Percentiles rank a stretch among this genome's conserved stretches.
These are phyloP conservation scores for Acridotheres tristis DNA, from an alignment of 2,797 vertebrate species.

Conservation along the genomic window DNA sequence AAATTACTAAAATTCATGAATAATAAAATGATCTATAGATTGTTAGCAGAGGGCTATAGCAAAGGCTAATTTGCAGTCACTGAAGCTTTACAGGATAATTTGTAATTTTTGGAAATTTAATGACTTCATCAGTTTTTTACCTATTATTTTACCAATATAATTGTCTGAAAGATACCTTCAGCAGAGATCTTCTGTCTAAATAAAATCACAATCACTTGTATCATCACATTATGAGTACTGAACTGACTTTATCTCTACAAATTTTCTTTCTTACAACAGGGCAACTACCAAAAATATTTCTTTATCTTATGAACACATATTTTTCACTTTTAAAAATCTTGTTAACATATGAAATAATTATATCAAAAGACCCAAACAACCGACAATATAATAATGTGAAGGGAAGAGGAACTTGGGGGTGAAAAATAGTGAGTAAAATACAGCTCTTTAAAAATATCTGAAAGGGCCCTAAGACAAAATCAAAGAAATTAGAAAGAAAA, in stretches of 20 bases:
- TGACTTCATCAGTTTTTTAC: constrained; percentile 80
- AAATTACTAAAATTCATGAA: constrained; percentile 84
- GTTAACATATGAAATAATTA: background rate
- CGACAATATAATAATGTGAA: background rate
- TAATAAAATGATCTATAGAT: constrained; percentile 85
- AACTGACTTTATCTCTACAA: background rate
- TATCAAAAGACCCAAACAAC: background rate
- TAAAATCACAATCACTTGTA: constrained; percentile 32
- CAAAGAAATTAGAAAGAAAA: background rate
- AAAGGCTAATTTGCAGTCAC: constrained; percentile 81
- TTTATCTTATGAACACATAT: background rate
- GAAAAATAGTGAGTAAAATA: background rate
- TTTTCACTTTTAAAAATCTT: background rate
- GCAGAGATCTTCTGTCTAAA: constrained; percentile 19
- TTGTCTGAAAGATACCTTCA: constrained; percentile 64
- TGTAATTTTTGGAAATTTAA: constrained; percentile 83
- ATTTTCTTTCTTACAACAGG: background rate
- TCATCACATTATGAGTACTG: constrained; percentile 19
- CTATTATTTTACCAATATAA: constrained; percentile 71
- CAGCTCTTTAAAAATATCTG: background rate
- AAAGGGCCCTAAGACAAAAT: background rate
- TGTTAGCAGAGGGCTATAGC: constrained; percentile 77
- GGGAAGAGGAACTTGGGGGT: background rate
- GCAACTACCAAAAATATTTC: background rate
- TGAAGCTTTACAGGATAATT: constrained; percentile 80